phyloP scores from a whole-genome alignment of 2,888 invertebrate genomes.

The Mylabris sibirica region DNA sequence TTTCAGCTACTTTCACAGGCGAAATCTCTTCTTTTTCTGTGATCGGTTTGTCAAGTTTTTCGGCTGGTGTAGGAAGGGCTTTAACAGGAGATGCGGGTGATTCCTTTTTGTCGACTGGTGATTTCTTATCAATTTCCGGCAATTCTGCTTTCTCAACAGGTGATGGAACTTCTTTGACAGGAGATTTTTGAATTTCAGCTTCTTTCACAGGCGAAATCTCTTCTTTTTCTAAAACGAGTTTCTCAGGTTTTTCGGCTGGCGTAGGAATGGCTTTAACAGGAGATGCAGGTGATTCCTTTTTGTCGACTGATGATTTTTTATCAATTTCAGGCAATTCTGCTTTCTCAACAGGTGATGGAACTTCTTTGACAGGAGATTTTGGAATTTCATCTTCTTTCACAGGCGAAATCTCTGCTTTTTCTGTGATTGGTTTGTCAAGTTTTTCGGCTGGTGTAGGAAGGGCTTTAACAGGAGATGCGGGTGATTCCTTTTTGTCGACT shows the following conservation, averaged over 20 bases:
- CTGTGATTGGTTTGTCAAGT: too few species aligned
- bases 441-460: too few species aligned
- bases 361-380: neutral
- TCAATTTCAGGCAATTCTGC: constrained; percentile 8
- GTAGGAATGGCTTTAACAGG: constrained; percentile 16
- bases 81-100: neutral
- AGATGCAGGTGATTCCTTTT: constrained; percentile 4
- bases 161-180: constrained; percentile 35
- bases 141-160: neutral
- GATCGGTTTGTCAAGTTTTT: too few species aligned
- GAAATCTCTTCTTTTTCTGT: too few species aligned
- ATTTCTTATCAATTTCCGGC: constrained; percentile 12
- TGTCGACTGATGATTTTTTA: constrained; percentile 12
- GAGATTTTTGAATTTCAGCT: neutral
- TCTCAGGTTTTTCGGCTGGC: too few species aligned
- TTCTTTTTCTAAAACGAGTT: too few species aligned
- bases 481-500: neutral
- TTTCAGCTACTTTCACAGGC: too few species aligned
- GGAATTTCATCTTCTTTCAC: neutral
- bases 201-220: constrained; percentile 4
- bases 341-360: constrained; percentile 3
- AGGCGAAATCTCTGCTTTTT: neutral
- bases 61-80: neutral
- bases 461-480: neutral
- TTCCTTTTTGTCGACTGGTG: constrained; percentile 4